Conservation (phyloP, 2,888 invertebrate genomes). For the Diaprepes abbreviatus region DNA sequence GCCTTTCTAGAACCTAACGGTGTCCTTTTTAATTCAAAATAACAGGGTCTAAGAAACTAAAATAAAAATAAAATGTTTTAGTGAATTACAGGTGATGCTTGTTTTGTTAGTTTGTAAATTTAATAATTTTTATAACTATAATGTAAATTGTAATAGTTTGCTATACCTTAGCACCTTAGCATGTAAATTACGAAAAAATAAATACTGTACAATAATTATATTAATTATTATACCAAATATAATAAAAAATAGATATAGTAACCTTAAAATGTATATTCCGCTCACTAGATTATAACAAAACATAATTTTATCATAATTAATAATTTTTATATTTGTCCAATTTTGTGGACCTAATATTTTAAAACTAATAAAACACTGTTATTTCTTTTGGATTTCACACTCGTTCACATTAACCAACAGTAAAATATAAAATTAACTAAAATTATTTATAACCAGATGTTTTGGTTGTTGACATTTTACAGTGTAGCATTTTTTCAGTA, state of each 20-base stretch:
- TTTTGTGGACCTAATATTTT: no score
- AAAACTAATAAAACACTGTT: no score
- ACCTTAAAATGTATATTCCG: slow-evolving; percentile 1
- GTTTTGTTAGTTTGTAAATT: neutral
- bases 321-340: neutral
- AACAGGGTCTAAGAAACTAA: slow-evolving; percentile 13
- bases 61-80: slow-evolving; percentile 1
- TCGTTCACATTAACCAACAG: no score
- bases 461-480: no score
- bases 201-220: slow-evolving; percentile 16
- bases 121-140: slow-evolving; percentile 4
- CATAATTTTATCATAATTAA: neutral
- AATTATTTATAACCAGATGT: no score
- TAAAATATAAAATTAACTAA: no score
- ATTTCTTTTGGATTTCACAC: no score
- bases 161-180: neutral
- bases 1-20: neutral
- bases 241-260: neutral
- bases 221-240: neutral
- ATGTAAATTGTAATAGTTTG: slow-evolving; percentile 1
- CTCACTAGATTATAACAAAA: slow-evolving; percentile 7
- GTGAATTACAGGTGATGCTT: neutral
- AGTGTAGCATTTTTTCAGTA: no score
- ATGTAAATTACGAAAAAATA: slow-evolving; percentile 4
- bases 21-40: slow-evolving; percentile 14